Evolutionary conservation across 2,797 vertebrate species (phyloP), one percentile per base, ranked within the genome.

Genomic region (Mycteria americana): DNA sequence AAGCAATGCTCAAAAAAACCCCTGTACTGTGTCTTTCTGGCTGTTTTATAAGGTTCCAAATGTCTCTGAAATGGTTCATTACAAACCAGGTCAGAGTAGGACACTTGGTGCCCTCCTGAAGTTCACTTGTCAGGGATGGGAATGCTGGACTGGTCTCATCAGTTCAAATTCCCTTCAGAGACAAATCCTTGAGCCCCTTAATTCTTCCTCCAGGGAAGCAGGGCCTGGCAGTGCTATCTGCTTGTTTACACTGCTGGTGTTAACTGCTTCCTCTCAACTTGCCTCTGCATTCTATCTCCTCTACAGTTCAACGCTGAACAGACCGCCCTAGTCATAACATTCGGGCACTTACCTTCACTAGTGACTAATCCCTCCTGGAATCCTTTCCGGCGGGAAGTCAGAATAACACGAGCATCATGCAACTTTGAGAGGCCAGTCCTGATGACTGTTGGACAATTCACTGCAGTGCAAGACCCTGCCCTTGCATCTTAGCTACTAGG

Each of bases 191-290:
- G 93, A 92, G 77, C 92, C 85, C 68, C 84, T 91, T 96, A 96
- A 93, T 89, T 95, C 94, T 95, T 96, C 88, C 93, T 95, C 83
- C 85, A 80, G 94, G 85, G 92, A 95, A 92, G 93, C 83, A 67
- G 24, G 57, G 87, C 84, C 95, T 97, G 94, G 94, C 85, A 90
- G 92, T 78, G 94, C 89, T 93, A 31, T 95, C 95, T 85, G 83
- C 86, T 67, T 96, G 93, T 97, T 97, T 94, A 88, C 94, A 83
- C 93, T 96, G 96, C 84, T 72, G 94, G 92, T 93, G 96, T 86
- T 96, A 94, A 97, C 95, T 93, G 95, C 97, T 97, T 96, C 96
- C 95, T 93, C 91, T 76, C 96, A 90, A 37, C 85, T 62, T 85
- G 88, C 89, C 95, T 90, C 95, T 97, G 96, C 85, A 41, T 94